Evolutionary conservation across 2,797 vertebrate genomes (phyloP).

Genomic region (Coregonus suidteri): DNA sequence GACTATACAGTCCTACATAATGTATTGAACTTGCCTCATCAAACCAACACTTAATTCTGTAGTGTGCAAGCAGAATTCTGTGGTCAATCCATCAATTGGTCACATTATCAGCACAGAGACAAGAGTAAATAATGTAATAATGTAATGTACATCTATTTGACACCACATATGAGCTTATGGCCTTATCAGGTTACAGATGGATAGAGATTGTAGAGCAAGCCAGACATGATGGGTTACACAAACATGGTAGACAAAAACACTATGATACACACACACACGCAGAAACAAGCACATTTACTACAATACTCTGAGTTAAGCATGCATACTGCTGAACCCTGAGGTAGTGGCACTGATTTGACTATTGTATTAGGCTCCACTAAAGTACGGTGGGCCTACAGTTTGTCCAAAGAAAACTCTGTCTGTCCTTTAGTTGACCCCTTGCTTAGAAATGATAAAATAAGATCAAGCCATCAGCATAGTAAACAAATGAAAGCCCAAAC

Average conservation of each 20-base stretch:
- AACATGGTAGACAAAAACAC: neutral
- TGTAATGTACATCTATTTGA: no score
- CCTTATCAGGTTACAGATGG: neutral
- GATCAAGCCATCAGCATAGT: neutral
- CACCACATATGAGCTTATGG: neutral
- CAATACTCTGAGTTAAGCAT: neutral
- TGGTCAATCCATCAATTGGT: slow-evolving; percentile 39
- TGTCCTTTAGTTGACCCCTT: neutral
- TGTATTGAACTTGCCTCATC: slow-evolving; percentile 33
- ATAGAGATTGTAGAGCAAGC: slow-evolving; percentile 13
- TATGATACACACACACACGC: slow-evolving; percentile 1
- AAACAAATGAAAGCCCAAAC: no score
- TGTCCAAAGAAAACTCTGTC: neutral
- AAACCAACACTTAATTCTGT: slow-evolving; percentile 30
- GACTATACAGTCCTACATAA: slow-evolving; percentile 37
- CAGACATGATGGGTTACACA: slow-evolving; percentile 6
- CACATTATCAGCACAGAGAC: neutral
- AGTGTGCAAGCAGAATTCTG: slow-evolving; percentile 39
- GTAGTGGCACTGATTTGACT: neutral
- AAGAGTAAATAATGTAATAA: neutral
- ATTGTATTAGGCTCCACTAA: neutral
- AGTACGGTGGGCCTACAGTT: neutral
- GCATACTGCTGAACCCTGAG: neutral
- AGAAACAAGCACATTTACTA: neutral
- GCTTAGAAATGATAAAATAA: neutral